Evolutionary conservation across 1,140 invertebrate species (phyloP).

Genomic region (Aphidius gifuensis): DNA sequence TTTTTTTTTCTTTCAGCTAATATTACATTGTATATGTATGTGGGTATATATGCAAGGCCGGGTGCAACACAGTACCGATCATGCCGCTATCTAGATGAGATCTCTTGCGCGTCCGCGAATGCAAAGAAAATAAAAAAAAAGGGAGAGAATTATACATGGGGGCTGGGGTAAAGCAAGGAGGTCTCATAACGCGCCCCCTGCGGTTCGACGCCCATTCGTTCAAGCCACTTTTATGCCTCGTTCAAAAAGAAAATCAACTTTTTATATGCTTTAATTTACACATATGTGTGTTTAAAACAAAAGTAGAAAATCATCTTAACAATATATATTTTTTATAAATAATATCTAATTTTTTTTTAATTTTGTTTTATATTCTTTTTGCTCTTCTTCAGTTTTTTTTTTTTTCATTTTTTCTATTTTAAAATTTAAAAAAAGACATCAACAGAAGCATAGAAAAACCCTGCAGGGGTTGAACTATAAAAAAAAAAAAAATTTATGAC

Average conservation of each 20-base stretch:
- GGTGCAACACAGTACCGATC: constrained; percentile 33
- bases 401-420: too few relatives aligned
- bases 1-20: constrained; percentile 32
- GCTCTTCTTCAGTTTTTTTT: too few relatives aligned
- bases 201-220: constrained; percentile 45
- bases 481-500: constrained; percentile 42
- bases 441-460: constrained; percentile 33
- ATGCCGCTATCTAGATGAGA: constrained; percentile 50
- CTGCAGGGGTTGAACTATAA: constrained; percentile 34
- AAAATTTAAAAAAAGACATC: constrained; percentile 53
- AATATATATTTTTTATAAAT: too few relatives aligned
- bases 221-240: constrained; percentile 33
- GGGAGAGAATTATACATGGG: neutral
- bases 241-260: constrained; percentile 33
- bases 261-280: constrained; percentile 1
- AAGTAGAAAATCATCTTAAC: neutral
- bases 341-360: too few relatives aligned
- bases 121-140: neutral
- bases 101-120: constrained; percentile 40
- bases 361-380: too few relatives aligned
- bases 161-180: neutral
- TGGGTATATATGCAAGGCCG: constrained; percentile 31
- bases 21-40: constrained; percentile 33
- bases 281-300: neutral
- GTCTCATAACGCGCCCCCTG: constrained; percentile 31